A percentile compares a stretch with the other conserved stretches of the same genome.
These are phyloP conservation scores for Rhizomys pruinosus DNA, from an alignment of 2,113 vertebrate genomes.

Conservation along the genomic window DNA sequence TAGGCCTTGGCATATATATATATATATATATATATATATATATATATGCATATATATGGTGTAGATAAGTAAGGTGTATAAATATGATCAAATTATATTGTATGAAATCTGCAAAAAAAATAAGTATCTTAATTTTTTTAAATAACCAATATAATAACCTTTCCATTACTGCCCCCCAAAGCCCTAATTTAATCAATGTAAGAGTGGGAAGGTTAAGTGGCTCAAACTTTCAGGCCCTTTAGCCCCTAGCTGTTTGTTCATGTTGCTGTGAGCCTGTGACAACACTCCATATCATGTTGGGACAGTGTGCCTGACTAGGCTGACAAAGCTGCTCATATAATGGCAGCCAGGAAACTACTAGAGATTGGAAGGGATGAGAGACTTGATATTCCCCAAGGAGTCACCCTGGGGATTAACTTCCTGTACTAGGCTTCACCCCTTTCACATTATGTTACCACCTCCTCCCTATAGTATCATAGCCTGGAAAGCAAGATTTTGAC, in stretches of 20 bases:
- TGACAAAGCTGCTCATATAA: background rate
- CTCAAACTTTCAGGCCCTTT: background rate
- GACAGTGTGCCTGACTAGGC: no score
- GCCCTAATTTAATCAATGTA: background rate
- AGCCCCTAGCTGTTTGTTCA: no score
- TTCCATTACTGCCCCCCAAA: background rate
- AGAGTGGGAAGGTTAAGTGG: background rate
- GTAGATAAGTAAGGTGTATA: no score
- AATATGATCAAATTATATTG: no score
- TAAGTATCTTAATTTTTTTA: no score
- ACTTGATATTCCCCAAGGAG: background rate
- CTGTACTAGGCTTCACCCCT: background rate
- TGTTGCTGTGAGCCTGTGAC: no score
- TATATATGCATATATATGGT: no score
- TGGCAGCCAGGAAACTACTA: fast-evolving
- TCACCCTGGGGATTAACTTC: background rate
- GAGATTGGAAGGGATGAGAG: fast-evolving
- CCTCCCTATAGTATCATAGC: no score
- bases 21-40: no score
- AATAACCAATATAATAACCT: background rate
- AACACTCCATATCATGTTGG: background rate
- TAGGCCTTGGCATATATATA: no score
- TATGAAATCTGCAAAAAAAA: no score
- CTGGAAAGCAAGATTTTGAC: no score
- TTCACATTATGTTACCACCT: background rate